phyloP scores from a whole-genome alignment of 2,888 invertebrate species.

The Drepanosiphum platanoidis region DNA sequence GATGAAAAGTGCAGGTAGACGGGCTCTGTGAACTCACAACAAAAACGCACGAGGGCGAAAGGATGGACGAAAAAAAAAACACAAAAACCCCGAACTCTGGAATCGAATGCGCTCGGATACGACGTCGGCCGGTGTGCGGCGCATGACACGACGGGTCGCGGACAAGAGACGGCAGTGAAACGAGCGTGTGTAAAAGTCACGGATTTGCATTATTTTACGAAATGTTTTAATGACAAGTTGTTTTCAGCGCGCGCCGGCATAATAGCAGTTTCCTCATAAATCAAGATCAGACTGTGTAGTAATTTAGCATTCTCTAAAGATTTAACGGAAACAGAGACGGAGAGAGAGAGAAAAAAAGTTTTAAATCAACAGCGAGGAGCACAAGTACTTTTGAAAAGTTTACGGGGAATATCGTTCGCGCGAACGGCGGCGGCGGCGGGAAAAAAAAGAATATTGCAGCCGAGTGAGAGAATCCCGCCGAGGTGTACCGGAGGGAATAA shows the following conservation, averaged over 20 bases:
- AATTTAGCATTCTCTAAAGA: neutral
- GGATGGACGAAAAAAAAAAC: too few relatives aligned
- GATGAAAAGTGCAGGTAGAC: too few relatives aligned
- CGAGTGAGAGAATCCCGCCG: neutral
- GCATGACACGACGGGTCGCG: neutral
- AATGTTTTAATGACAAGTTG: neutral
- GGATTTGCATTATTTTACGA: neutral
- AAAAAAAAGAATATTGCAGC: neutral
- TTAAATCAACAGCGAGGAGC: neutral
- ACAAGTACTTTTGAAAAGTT: neutral
- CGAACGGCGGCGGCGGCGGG: neutral
- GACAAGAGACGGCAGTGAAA: neutral
- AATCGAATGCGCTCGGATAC: neutral
- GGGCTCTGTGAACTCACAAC: too few relatives aligned
- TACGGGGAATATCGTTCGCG: neutral
- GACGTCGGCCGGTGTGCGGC: neutral
- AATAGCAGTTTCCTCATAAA: neutral
- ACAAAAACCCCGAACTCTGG: neutral
- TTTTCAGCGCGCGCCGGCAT: neutral
- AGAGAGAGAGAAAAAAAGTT: neutral
- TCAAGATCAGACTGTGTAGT: neutral
- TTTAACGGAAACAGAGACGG: neutral
- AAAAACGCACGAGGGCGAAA: too few relatives aligned
- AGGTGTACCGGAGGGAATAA: neutral
- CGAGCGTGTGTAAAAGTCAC: neutral